These are phyloP conservation scores for Plagodis dolabraria DNA, from an alignment of 2,888 invertebrate species.

Conservation along the genomic window DNA sequence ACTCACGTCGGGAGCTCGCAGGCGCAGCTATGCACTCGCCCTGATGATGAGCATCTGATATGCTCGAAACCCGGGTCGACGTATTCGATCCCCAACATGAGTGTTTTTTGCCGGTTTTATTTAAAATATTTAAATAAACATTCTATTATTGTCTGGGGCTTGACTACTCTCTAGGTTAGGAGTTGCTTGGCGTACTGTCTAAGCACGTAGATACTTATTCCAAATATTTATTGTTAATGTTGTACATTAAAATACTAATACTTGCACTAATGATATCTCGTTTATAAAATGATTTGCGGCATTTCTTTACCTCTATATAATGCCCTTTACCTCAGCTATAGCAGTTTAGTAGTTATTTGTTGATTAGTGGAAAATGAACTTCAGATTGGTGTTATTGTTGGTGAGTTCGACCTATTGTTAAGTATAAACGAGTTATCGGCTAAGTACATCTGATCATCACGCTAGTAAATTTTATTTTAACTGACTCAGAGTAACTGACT, in stretches of 20 bases:
- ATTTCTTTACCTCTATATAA: constrained; percentile 29
- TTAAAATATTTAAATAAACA: too few relatives aligned
- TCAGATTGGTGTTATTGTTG: constrained; percentile 49
- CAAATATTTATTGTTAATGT: neutral
- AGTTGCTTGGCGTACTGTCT: neutral
- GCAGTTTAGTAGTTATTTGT: constrained; percentile 26
- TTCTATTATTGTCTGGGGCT: too few relatives aligned
- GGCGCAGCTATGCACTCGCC: too few relatives aligned
- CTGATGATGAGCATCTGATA: too few relatives aligned
- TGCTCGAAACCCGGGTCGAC: too few relatives aligned
- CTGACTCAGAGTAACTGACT: too few relatives aligned
- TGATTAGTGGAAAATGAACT: constrained; percentile 46
- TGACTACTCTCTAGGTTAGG: neutral
- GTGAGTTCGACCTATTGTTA: constrained; percentile 46
- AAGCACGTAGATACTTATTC: neutral
- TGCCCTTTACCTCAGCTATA: constrained; percentile 11
- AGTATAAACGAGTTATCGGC: too few relatives aligned
- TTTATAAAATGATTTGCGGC: neutral
- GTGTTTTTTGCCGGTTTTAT: too few relatives aligned
- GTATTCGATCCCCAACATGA: too few relatives aligned
- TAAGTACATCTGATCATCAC: too few relatives aligned
- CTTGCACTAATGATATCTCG: constrained; percentile 6
- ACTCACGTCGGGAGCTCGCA: too few relatives aligned
- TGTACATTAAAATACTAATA: constrained; percentile 11
- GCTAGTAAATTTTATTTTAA: too few relatives aligned